These are phyloP conservation scores for Pelobates cultripes DNA, from an alignment of 2,797 vertebrate species.

Conservation along the genomic window DNA sequence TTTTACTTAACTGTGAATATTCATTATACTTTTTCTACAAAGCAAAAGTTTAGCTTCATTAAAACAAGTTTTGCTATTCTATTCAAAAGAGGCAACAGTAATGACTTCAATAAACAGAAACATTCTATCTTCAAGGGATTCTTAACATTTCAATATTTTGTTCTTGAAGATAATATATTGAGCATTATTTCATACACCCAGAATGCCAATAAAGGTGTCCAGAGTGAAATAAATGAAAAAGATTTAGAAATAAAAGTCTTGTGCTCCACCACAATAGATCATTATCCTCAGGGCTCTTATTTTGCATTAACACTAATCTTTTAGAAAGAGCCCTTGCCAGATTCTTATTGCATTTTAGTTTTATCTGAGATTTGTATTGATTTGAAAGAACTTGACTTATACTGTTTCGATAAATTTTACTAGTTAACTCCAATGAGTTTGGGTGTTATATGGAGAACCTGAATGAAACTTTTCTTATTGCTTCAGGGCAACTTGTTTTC, in stretches of 20 bases:
- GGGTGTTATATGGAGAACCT: conserved; percentile 75
- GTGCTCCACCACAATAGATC: conserved; percentile 54
- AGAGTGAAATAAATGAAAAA: conserved; percentile 51
- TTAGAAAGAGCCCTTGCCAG: conserved; percentile 77
- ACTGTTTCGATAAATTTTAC: conserved; percentile 85
- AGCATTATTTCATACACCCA: conserved; percentile 48
- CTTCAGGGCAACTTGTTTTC: conserved; percentile 68
- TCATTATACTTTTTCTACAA: background rate
- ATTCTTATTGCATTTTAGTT: conserved; percentile 79
- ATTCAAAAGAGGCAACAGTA: conserved; percentile 14
- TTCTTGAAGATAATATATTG: conserved; percentile 50
- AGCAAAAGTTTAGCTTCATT: background rate
- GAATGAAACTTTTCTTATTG: conserved; percentile 79
- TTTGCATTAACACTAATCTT: conserved; percentile 79
- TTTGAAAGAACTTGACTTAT: conserved; percentile 77
- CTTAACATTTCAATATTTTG: conserved; percentile 47
- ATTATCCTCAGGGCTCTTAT: conserved; percentile 73
- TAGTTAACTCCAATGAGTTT: conserved; percentile 88
- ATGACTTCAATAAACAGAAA: background rate
- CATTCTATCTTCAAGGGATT: conserved; percentile 32
- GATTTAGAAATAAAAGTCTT: conserved; percentile 35
- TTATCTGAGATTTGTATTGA: conserved; percentile 86
- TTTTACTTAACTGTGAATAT: background rate
- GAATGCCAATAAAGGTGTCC: conserved; percentile 52
- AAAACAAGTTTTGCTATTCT: conserved; percentile 13